Evolutionary conservation across 2,888 invertebrate species (phyloP), one percentile per base, ranked within the genome.

Genomic region (Toxonevra muliebris): DNA sequence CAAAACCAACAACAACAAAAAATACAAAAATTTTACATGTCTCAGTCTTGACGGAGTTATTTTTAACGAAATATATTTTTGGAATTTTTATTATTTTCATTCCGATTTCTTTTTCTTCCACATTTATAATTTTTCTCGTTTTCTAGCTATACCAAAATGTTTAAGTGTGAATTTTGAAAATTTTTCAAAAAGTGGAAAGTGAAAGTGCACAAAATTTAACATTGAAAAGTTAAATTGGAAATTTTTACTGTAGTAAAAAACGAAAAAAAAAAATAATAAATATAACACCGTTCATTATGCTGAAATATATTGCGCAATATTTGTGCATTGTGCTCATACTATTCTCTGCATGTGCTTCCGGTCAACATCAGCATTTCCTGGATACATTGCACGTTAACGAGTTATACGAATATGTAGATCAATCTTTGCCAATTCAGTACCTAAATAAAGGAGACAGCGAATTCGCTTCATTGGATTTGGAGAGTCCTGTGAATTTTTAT

Each of bases 401-500:
- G 69, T 76, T 84, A 4, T 84, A 82, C 75, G 78, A 79, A 62
- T 78, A 74, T 45, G 72, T 65, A 11, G 73, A 74, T 40, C 70
- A 74, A 52, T 57, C 72, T 13, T 70, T 75, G 61, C 75, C 77
- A 55, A 74, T 76, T n/a, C 76, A 79, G 41, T 74, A 74, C 45
- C 71, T 85, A 70, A 68, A 76, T 53, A 73, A 77, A 61, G 86
- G 85, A 30, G 82, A 85, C 73, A 85, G 84, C 69, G 81, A 82
- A 66, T 79, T 72, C 65, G 69, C 77, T 42, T 74, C 76, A 66
- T 76, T 85, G 69, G 77, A 81, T 67, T 74, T 85, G 71, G 80
- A 82, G 57, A 78, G 73, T 43, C 94, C 96, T 1, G 88, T 97
- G 65, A 87, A 89, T 61, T 95, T 95, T 86, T 97, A 91, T 83